phyloP scores from a whole-genome alignment of 2,113 vertebrate genomes.

The Tyrannus savana region DNA sequence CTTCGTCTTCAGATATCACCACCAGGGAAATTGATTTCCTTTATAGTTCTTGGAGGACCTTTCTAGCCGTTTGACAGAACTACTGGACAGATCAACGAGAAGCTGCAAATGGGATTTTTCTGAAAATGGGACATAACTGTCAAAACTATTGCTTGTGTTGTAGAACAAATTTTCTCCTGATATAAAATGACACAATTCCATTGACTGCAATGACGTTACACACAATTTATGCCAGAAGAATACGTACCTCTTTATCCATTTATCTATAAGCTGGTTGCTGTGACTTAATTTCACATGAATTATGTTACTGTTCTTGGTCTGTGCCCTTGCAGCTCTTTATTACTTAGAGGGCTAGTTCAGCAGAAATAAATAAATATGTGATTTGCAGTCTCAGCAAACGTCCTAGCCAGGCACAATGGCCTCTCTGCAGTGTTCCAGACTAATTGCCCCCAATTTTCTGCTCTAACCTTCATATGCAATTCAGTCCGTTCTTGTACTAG shows the following conservation, averaged over 20 bases:
- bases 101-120: slow-evolving; percentile 45
- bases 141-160: slow-evolving; percentile 13
- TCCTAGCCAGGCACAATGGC: slow-evolving; percentile 57
- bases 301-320: slow-evolving; percentile 61
- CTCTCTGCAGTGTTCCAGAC: slow-evolving; percentile 51
- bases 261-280: slow-evolving; percentile 45
- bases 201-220: slow-evolving; percentile 25
- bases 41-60: not conserved
- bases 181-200: slow-evolving; percentile 39
- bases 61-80: not conserved
- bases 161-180: slow-evolving; percentile 31
- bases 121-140: not conserved
- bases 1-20: not conserved
- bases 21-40: not conserved
- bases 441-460: slow-evolving; percentile 54
- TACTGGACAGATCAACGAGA: not conserved
- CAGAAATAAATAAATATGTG: slow-evolving; percentile 70
- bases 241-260: slow-evolving; percentile 56
- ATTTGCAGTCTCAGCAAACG: slow-evolving; percentile 59
- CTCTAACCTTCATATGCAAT: slow-evolving; percentile 38
- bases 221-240: slow-evolving; percentile 31
- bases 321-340: slow-evolving; percentile 61
- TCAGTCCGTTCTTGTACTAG: not conserved
- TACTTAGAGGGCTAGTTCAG: slow-evolving; percentile 63
- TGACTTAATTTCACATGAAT: slow-evolving; percentile 66